Conservation (phyloP, 2,888 invertebrate species). For the Danaus chrysippus region DNA sequence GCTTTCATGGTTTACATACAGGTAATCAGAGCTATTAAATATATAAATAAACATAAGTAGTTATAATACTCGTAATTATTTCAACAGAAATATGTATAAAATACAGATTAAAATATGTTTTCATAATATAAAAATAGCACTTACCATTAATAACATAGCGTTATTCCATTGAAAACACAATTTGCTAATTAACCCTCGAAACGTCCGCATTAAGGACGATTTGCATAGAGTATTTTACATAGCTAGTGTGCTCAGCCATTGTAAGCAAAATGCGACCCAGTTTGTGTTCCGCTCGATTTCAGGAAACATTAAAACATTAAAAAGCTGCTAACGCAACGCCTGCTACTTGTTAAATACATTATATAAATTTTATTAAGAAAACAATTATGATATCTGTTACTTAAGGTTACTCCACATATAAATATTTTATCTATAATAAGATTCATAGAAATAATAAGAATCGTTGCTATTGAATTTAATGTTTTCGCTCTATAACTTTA, state of each 20-base stretch:
- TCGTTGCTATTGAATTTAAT: too few relatives aligned
- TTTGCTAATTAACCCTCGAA: slow-evolving; percentile 2
- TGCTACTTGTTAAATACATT: not conserved
- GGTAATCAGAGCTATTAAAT: slow-evolving; percentile 49
- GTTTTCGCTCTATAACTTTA: too few relatives aligned
- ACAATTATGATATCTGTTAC: too few relatives aligned
- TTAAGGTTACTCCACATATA: too few relatives aligned
- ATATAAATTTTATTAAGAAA: not conserved
- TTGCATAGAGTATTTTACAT: not conserved
- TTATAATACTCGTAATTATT: too few relatives aligned
- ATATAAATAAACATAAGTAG: not conserved
- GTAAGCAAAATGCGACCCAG: slow-evolving; percentile 4
- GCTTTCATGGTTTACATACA: slow-evolving; percentile 84
- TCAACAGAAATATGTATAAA: too few relatives aligned
- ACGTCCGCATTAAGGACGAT: not conserved
- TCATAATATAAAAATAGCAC: too few relatives aligned
- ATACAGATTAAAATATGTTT: too few relatives aligned
- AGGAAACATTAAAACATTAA: slow-evolving; percentile 1
- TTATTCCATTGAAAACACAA: slow-evolving; percentile 1
- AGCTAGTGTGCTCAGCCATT: slow-evolving; percentile 5
- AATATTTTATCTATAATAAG: too few relatives aligned
- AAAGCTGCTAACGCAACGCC: not conserved
- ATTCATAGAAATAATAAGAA: too few relatives aligned
- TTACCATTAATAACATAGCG: not conserved
- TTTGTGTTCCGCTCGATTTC: not conserved